These are phyloP conservation scores for Drosophila greeni DNA, from an alignment of 2,888 invertebrate genomes.

Conservation along the genomic window DNA sequence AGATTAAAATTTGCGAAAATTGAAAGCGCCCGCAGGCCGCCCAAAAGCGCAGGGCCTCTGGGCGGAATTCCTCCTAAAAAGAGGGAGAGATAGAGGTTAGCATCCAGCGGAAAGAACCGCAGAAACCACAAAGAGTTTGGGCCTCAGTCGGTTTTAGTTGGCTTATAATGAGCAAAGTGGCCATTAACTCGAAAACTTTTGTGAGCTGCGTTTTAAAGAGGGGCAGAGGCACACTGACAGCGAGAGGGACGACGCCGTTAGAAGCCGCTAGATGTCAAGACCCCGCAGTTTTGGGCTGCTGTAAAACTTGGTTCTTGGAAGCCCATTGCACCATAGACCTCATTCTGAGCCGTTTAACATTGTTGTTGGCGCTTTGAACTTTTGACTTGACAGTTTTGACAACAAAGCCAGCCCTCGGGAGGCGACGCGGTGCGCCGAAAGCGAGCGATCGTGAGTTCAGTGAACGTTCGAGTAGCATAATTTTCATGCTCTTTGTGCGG, in stretches of 20 bases:
- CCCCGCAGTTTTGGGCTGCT: conserved; percentile 30
- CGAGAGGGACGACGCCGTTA: no score
- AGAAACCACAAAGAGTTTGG: conserved; percentile 55
- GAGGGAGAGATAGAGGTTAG: conserved; percentile 2
- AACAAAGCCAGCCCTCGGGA: conserved; percentile 16
- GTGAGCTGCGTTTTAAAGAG: conserved; percentile 55
- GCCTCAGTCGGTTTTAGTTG: conserved; percentile 58
- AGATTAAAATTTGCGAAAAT: conserved; percentile 56
- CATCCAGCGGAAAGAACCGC: conserved; percentile 44
- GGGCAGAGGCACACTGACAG: conserved; percentile 10
- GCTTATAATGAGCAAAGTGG: conserved; percentile 69
- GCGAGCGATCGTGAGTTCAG: conserved; percentile 57
- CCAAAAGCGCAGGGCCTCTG: background rate
- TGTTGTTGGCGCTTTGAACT: conserved; percentile 54
- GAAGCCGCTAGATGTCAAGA: conserved; percentile 43
- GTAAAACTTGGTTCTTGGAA: conserved; percentile 55
- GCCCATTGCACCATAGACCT: conserved; percentile 64
- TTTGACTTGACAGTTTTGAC: conserved; percentile 64
- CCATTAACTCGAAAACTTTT: conserved; percentile 63
- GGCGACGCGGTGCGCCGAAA: conserved; percentile 8
- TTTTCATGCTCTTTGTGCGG: conserved; percentile 45
- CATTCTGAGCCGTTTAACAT: conserved; percentile 53
- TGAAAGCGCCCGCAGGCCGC: conserved; percentile 51
- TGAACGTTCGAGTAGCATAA: conserved; percentile 56
- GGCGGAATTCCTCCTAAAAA: background rate